Base-by-base conservation (phyloP, 2,888 invertebrate species). In the Sarcophaga rosellei region DNA sequence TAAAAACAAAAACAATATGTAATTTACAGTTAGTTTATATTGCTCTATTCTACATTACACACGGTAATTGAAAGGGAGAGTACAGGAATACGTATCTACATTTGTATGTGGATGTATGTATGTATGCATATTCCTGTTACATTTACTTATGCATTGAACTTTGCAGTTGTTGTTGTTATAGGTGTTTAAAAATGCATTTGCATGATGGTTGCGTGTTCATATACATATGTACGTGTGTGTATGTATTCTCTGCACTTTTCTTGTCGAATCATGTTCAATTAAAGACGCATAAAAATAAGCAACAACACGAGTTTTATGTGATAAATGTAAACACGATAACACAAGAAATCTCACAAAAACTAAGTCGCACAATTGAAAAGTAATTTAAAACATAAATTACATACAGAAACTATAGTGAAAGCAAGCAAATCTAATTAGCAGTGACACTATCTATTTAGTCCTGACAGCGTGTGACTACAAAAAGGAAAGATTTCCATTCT, bases 181-280 rank as follows among this genome's bases (percentile, higher is more conserved):
- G 59, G 66, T 47, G 44, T 79, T 79, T 73, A 76, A 73, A 79
- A 80, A 69, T 69, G 21, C 20, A 73, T 82, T 81, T 61, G 17
- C 53, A 12, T 68, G 23, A 53, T 62, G 21, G 12, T 57, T 61
- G 23, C 6, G 25, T 45, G 15, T 35, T 35, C 35, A 35, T 35
- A 3, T 35, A 1, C 35, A 35, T 35, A 35, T 35, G 8, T 35
- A 35, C 1, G 44, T 57, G 45, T 61, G 44, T 66, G n/a, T 23
- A 74, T 12, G 47, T 74, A 35, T 35, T 35, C 4, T 59, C 65
- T 75, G 68, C 75, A 78, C 73, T 81, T 84, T 70, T 76, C 62
- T 47, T 81, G 69, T 78, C 57, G 69, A 21, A 12, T 72, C 65
- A 75, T 72, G 65, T 84, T 70, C 65, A 70, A 75, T 75, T 79